Evolutionary conservation across 2,797 vertebrate species (phyloP).

Genomic region (Corythornis leucogaster): DNA sequence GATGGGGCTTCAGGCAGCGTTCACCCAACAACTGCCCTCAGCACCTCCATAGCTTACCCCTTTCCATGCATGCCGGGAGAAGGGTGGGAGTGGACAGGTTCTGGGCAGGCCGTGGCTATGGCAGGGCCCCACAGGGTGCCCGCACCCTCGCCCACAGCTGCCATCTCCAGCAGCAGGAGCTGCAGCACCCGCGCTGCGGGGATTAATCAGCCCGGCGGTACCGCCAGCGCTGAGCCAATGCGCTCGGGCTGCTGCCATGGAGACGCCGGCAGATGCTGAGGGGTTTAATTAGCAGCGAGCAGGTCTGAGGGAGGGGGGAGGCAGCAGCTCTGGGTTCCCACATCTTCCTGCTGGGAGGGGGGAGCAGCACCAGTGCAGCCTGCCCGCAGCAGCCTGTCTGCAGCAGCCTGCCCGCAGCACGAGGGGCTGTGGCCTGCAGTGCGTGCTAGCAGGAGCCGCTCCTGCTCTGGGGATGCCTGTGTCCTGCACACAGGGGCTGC

Average conservation of each 20-base stretch:
- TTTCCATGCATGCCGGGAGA: rapidly evolving
- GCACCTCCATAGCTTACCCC: neutral
- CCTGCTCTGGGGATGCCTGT: neutral
- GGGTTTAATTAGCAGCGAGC: slow-evolving; percentile 68
- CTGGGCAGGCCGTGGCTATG: neutral
- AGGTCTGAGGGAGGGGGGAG: slow-evolving; percentile 16
- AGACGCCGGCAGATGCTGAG: slow-evolving; percentile 70
- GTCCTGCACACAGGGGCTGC: neutral
- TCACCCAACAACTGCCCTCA: neutral
- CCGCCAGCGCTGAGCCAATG: slow-evolving; percentile 44
- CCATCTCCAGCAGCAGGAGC: slow-evolving; percentile 36
- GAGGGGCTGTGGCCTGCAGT: rapidly evolving
- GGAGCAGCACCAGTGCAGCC: neutral
- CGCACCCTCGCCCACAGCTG: slow-evolving; percentile 32
- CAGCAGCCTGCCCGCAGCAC: neutral
- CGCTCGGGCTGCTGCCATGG: slow-evolving; percentile 69
- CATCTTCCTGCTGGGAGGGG: neutral
- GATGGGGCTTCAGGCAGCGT: neutral
- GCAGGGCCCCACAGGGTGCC: neutral
- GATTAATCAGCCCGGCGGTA: slow-evolving; percentile 67
- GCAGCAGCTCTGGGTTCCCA: slow-evolving; percentile 31
- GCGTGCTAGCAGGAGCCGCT: neutral
- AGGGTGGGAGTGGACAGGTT: neutral
- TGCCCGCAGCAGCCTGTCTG: neutral
- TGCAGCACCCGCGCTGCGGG: slow-evolving; percentile 42